Percentiles rank a stretch among this genome's conserved stretches.
Evolutionary conservation across 2,888 invertebrate genomes (phyloP).

Genomic region (Aromia moschata): DNA sequence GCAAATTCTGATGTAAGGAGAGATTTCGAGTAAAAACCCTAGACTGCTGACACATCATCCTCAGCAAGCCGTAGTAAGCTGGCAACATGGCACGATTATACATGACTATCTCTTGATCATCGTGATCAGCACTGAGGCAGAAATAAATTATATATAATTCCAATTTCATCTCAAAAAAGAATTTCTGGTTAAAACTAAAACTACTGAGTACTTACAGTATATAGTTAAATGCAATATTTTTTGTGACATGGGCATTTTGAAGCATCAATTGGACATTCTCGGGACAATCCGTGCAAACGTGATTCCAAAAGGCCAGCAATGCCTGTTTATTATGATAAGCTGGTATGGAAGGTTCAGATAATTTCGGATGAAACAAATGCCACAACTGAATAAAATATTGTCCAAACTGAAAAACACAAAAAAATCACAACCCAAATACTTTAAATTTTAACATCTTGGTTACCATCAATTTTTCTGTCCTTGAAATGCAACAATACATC

Average conservation of each 20-base stretch:
- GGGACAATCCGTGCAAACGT: conserved; percentile 90
- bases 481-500: conserved; percentile 90
- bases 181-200: no score
- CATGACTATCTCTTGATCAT: conserved; percentile 93
- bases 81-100: conserved; percentile 95
- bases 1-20: conserved; percentile 92
- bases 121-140: conserved; percentile 94
- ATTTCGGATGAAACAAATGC: conserved; percentile 93
- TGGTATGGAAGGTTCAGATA: conserved; percentile 93
- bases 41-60: conserved; percentile 91
- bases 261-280: conserved; percentile 91
- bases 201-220: conserved; percentile 80
- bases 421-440: conserved; percentile 9
- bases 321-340: conserved; percentile 97
- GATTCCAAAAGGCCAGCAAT: conserved; percentile 91
- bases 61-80: conserved; percentile 87
- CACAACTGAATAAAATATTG: conserved; percentile 90
- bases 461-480: conserved; percentile 93
- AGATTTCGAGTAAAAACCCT: conserved; percentile 85
- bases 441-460: conserved; percentile 45
- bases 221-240: conserved; percentile 96
- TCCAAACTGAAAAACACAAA: conserved; percentile 76
- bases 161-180: neutral
- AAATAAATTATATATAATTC: neutral
- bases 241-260: conserved; percentile 86